A percentile compares a stretch with the other conserved stretches of the same genome.
These are phyloP conservation scores for Zoanthus gigantus DNA, from an alignment of 92 coral and sea anemone species.

Conservation along the genomic window DNA sequence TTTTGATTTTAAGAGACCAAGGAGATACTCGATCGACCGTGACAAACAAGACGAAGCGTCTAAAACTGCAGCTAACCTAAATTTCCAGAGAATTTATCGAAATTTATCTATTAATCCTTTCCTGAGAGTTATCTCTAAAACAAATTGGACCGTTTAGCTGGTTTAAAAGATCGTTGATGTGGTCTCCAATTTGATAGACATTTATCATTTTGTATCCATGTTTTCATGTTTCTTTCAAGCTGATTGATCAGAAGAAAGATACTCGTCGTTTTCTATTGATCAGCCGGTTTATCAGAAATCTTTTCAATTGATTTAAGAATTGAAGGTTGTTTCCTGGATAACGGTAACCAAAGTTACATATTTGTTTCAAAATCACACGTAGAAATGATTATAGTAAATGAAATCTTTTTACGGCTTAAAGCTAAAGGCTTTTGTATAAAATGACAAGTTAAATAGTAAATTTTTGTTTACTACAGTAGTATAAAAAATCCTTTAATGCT, in stretches of 20 bases:
- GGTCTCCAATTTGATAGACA: neutral
- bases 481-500: no score
- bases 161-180: neutral
- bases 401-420: neutral
- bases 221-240: neutral
- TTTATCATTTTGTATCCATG: neutral
- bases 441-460: no score
- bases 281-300: neutral
- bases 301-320: neutral
- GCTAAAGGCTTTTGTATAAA: no score
- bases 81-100: neutral
- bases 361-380: neutral
- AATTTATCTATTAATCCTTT: conserved; percentile 1
- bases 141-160: neutral
- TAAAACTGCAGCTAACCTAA: neutral
- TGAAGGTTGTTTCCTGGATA: neutral
- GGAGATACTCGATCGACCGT: no score
- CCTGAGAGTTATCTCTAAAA: neutral
- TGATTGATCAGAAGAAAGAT: neutral
- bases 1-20: no score
- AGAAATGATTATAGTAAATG: neutral
- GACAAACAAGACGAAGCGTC: neutral
- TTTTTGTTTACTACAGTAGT: no score
- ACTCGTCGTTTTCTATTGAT: neutral
- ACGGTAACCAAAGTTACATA: neutral